A percentile compares a stretch with the other conserved stretches of the same genome.
phyloP scores from a whole-genome alignment of 2,113 vertebrate species.

The Galbula dea region DNA sequence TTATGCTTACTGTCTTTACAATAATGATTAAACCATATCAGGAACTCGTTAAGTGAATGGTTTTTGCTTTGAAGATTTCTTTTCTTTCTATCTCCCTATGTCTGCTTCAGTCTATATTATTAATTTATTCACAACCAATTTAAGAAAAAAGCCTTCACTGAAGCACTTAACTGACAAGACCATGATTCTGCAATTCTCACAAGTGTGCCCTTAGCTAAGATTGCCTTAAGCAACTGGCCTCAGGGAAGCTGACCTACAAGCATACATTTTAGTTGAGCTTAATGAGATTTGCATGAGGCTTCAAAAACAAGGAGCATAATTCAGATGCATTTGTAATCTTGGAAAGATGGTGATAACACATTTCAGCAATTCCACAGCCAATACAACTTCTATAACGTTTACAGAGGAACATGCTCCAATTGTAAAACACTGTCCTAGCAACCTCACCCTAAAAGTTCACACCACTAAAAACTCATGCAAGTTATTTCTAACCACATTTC shows the following conservation, averaged over 20 bases:
- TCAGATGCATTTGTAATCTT: not conserved
- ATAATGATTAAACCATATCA: not conserved
- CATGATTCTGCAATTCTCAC: slow-evolving; percentile 1
- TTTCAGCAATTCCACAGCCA: not conserved
- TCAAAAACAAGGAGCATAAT: not conserved
- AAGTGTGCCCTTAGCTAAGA: not conserved
- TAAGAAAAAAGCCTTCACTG: not conserved
- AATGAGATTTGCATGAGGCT: slow-evolving; percentile 6
- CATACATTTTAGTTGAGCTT: not conserved
- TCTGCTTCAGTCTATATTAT: not conserved
- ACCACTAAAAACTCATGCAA: not conserved
- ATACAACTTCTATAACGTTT: not conserved
- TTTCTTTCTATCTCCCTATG: not conserved
- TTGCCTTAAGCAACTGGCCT: slow-evolving; percentile 3
- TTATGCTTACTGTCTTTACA: not conserved
- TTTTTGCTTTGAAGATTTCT: not conserved
- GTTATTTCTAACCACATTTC: not conserved
- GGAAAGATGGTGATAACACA: not conserved
- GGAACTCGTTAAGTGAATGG: not conserved
- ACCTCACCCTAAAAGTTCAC: not conserved
- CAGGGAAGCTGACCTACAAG: slow-evolving; percentile 34
- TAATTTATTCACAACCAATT: not conserved
- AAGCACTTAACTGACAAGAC: not conserved
- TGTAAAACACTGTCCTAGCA: not conserved
- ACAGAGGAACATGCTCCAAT: not conserved